A percentile compares a stretch with the other conserved stretches of the same genome.
Evolutionary conservation across 2,888 invertebrate genomes (phyloP).

Genomic region (Blera fallax): DNA sequence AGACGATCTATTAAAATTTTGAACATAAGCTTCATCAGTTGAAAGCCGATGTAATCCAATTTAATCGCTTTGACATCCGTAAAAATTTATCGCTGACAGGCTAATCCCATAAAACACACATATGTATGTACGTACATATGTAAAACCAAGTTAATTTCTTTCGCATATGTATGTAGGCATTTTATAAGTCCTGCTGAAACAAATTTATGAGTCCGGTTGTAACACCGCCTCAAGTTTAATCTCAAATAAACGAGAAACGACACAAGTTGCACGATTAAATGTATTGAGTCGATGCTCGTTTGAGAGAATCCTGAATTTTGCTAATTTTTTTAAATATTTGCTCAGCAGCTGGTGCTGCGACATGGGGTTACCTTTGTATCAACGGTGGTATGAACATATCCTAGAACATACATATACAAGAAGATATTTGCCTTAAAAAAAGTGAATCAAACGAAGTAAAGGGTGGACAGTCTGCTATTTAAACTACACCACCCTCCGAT

Average conservation of each 20-base stretch:
- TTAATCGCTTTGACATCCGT: neutral
- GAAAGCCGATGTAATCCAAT: constrained; percentile 26
- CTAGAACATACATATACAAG: no score
- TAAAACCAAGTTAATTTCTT: no score
- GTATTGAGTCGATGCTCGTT: no score
- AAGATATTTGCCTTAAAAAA: no score
- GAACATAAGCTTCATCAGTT: neutral
- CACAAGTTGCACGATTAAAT: neutral
- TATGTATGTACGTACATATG: neutral
- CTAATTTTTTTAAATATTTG: no score
- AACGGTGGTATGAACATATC: no score
- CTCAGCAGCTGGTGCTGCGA: no score
- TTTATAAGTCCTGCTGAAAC: neutral
- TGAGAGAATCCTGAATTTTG: no score
- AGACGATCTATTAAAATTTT: neutral
- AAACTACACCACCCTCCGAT: no score
- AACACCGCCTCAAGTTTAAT: neutral
- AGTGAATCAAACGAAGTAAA: no score
- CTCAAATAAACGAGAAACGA: neutral
- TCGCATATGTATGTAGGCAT: neutral
- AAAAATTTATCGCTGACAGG: neutral
- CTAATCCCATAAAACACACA: neutral
- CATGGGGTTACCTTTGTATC: no score
- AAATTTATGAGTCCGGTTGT: neutral
- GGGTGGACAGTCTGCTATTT: no score